phyloP scores from a whole-genome alignment of 2,888 invertebrate genomes.

The Ichneumoninae sp. region DNA sequence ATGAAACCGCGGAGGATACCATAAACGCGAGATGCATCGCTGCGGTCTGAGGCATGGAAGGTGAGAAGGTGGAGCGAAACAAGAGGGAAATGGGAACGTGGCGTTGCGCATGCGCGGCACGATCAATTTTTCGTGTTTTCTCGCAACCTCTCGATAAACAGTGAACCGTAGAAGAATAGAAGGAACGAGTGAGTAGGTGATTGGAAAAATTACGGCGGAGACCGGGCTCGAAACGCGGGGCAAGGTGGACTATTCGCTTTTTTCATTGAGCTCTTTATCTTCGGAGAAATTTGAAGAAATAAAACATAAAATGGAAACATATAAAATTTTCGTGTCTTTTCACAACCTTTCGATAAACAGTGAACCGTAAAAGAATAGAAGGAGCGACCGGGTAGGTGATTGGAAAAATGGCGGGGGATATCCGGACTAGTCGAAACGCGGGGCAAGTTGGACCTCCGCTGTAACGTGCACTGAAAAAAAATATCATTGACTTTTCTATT shows the following conservation, averaged over 20 bases:
- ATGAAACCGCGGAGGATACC: slow-evolving; percentile 23
- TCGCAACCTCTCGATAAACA: neutral
- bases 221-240: neutral
- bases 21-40: slow-evolving; percentile 35
- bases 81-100: neutral
- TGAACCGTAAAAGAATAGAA: neutral
- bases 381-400: neutral
- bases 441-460: neutral
- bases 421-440: neutral
- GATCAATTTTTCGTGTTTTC: neutral
- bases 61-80: slow-evolving; percentile 1
- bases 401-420: neutral
- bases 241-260: neutral
- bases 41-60: slow-evolving; percentile 15
- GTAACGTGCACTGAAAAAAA: neutral
- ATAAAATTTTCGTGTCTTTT: neutral
- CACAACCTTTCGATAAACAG: too few relatives aligned
- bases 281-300: too few relatives aligned
- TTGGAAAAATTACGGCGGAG: too few relatives aligned
- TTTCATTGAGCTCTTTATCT: too few relatives aligned
- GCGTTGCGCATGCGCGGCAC: neutral
- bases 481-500: too few relatives aligned
- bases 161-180: neutral
- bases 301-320: too few relatives aligned
- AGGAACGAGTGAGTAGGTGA: neutral